Evolutionary conservation across 1,140 invertebrate genomes (phyloP), one percentile per base, ranked within the genome.

Genomic region (Drosophila albomicans): DNA sequence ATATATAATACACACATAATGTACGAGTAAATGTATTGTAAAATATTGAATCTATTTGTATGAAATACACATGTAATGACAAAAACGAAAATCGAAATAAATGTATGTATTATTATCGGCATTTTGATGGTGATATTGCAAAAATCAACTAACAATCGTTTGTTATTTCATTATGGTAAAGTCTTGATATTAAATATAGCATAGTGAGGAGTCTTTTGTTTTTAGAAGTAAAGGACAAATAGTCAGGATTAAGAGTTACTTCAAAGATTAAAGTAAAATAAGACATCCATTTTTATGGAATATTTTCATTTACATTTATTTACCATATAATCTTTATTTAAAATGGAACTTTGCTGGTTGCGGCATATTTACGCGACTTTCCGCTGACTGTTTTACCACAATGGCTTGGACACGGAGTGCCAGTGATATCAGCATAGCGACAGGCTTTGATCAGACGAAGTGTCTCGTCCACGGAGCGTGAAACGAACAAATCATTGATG

Each of bases 41-140:
- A 89, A 89, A 85, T 89, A 89, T 89, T 89, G 72, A 89, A 82
- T 89, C 85, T 89, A 89, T 89, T 89, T 89, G 85, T 89, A 89
- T 89, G 85, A 89, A 89, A 89, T 85, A 89, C 85, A 89, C 58
- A 89, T 89, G 81, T 88, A 88, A 81, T 72, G 75, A 79, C 78
- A 79, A 75, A 45, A 49, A 15, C 20, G 3, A 32, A 46, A 56
- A 56, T 32, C 35, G 35, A 58, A 25, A 54, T 49, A 59, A 28
- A 65, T 63, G 35, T 71, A 62, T 81, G 63, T 76, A 57, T 65
- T 67, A 63, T 57, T 67, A 63, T 57, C 59, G 52, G 73, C 59
- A 75, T 64, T 75, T 70, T 62, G 20, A 69, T 63, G 62, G 52
- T 57, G 58, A 71, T 71, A 75, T 71, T 71, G 52, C 52, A 63